These are phyloP conservation scores for Gerris buenoi DNA, from an alignment of 1,140 invertebrate genomes.

Conservation along the genomic window DNA sequence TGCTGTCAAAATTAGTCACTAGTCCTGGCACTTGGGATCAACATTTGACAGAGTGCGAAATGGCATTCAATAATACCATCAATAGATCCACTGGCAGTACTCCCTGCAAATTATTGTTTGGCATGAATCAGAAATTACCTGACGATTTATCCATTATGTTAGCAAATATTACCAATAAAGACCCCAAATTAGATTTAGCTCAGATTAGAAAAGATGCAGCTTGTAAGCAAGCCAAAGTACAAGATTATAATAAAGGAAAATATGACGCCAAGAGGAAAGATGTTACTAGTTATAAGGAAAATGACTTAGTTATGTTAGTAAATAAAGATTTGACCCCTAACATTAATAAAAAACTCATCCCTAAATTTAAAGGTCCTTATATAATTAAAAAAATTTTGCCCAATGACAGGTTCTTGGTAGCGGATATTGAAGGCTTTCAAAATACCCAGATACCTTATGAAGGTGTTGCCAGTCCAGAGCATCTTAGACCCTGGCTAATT, in stretches of 20 bases:
- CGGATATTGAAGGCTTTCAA: conserved; percentile 8
- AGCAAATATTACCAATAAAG: neutral
- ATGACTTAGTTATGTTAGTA: conserved; percentile 9
- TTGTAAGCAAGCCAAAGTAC: neutral
- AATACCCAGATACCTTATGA: neutral
- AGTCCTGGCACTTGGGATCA: neutral
- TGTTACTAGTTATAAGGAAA: conserved; percentile 3
- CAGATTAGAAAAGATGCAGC: neutral
- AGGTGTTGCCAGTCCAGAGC: neutral
- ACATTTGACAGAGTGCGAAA: conserved; percentile 6
- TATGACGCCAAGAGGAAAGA: conserved; percentile 4
- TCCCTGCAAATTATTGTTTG: conserved; percentile 17
- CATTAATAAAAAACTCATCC: neutral
- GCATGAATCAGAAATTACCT: conserved; percentile 1
- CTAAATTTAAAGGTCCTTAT: conserved; percentile 9
- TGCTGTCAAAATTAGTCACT: neutral
- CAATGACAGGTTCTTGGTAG: conserved; percentile 7
- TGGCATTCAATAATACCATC: conserved; percentile 15
- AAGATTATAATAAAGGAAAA: conserved; percentile 2
- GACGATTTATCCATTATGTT: neutral
- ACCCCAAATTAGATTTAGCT: neutral
- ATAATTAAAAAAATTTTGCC: conserved; percentile 5
- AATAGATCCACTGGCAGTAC: conserved; percentile 12
- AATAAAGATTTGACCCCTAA: conserved; percentile 6
- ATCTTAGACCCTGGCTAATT: neutral